Percentiles rank a stretch among this genome's conserved stretches.
These are phyloP conservation scores for Nothocercus julius DNA, from an alignment of 2,113 vertebrate genomes.

Conservation along the genomic window DNA sequence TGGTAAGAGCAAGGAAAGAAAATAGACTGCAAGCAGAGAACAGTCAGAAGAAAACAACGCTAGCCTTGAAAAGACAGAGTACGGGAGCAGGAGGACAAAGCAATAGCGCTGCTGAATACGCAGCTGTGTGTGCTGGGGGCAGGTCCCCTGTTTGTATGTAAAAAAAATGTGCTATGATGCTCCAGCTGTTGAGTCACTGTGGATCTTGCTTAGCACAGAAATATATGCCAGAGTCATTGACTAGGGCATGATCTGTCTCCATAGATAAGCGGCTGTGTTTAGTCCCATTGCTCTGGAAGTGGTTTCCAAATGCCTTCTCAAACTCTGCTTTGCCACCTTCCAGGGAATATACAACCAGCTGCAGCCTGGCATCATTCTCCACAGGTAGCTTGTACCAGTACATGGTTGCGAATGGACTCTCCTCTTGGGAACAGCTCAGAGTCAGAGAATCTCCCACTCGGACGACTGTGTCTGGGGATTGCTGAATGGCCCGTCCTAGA, in stretches of 20 bases:
- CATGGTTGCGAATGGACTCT: fast-evolving
- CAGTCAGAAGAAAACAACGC: not conserved
- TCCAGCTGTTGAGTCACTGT: not conserved
- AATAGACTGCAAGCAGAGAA: not conserved
- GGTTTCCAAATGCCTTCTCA: not conserved
- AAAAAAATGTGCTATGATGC: not conserved
- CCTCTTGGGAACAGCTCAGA: not conserved
- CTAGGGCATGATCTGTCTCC: not conserved
- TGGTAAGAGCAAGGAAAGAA: not conserved
- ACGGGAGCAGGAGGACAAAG: not conserved
- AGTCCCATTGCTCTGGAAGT: not conserved
- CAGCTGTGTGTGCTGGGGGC: no score
- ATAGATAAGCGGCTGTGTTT: not conserved
- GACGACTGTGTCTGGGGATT: not conserved
- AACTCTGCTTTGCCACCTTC: not conserved
- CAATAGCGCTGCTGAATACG: no score
- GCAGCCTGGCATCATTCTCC: not conserved
- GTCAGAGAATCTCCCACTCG: not conserved
- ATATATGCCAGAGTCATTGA: not conserved
- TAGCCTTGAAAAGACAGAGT: not conserved
- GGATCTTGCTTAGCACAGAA: not conserved
- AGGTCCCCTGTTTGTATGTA: not conserved
- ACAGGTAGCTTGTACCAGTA: not conserved
- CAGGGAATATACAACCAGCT: not conserved
- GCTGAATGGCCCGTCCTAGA: not conserved